Base-by-base conservation (phyloP, 2,888 invertebrate species). In the Dione juno region DNA sequence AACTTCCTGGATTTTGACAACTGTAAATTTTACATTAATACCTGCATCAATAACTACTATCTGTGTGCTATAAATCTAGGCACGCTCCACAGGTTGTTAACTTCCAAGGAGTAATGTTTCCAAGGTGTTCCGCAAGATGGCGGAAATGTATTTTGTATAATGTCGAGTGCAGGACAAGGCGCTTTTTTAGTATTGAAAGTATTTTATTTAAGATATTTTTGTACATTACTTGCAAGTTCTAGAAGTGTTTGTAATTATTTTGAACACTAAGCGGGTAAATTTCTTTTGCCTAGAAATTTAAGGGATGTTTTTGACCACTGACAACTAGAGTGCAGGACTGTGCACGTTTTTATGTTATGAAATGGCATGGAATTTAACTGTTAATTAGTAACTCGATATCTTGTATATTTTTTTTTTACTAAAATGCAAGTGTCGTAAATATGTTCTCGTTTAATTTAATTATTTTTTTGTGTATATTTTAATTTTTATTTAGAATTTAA, bases 71-170 rank as follows among this genome's bases (percentile, higher is more conserved):
- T 28, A n/a, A 28, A 43, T 45, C 43, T 61, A 43, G 19, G 8
- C 41, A 41, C 14, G 41, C n/a, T 43, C 43, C 14, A 45, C 61
- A 61, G 61, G 43, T 61, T 28, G 59, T 9, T 16, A 14, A 21
- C 9, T 13, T 1, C 0, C 13, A 13, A 14, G 59, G 21, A 41
- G 14, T 61, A 14, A 45, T 61, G 14, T 1, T 43, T 61, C 11
- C 2, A 28, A 0, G 28, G 5, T 6, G 41, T 0, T 28, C 43
- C 61, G 43, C 14, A 8, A 61, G 61, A 61, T 61, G 61, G 61
- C 61, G 28, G 5, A 1, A 16, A 35, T 7, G 43, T 43, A 14
- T 43, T 43, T 43, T 13, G 43, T 43, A n/a, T 43, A 6, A 43
- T 7, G 13, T 0, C 43, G 3, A 43, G 7, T 14, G 7, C 0